Base-by-base conservation (phyloP, 2,888 invertebrate species). In the Scaptomyza polygonia region DNA sequence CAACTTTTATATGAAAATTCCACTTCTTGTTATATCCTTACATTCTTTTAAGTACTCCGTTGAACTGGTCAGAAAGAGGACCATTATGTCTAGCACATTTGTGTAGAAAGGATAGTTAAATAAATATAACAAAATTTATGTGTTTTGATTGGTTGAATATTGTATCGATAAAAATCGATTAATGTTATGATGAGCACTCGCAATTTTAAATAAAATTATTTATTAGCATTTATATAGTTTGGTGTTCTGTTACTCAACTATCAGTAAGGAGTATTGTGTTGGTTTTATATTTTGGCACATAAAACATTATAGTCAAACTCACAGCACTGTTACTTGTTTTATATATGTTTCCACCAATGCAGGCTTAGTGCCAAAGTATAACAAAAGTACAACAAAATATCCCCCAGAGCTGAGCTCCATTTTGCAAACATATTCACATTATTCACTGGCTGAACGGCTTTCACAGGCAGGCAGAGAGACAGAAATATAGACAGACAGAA, bases 381-480 rank as follows among this genome's bases (percentile, higher is more conserved):
- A 39, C 11, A 55, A 73, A 49, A 48, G 67, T 56, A 55, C 55
- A 61, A 39, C 11, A 55, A 49, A 21, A 70, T 48, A 67, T 70
- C 42, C 55, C 43, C 49, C 43, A 7, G 44, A 53, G 78, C 40
- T 55, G 45, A 62, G 68, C 57, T 71, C 40, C 56, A 49, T 45
- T 67, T 67, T 68, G 47, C 7, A 32, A 29, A 21, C 49, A 58
- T 53, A 65, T 72, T 67, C 68, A 51, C 64, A 61, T 56, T 69
- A 69, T 55, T 54, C 47, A 42, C 36, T 25, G 21, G 32, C 65
- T 51, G 47, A 39, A 21, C 44, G 25, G 11, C 21, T 34, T 34
- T 47, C 14, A 16, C 29, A 52, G 8, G 14, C 32, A 43, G 47
- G 18, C 12, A 34, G 39, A 27, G 9, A 51, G 36, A 5, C 39